Evolutionary conservation across 1,140 invertebrate species (phyloP), one percentile per base, ranked within the genome.

Genomic region (Dinoponera quadriceps): DNA sequence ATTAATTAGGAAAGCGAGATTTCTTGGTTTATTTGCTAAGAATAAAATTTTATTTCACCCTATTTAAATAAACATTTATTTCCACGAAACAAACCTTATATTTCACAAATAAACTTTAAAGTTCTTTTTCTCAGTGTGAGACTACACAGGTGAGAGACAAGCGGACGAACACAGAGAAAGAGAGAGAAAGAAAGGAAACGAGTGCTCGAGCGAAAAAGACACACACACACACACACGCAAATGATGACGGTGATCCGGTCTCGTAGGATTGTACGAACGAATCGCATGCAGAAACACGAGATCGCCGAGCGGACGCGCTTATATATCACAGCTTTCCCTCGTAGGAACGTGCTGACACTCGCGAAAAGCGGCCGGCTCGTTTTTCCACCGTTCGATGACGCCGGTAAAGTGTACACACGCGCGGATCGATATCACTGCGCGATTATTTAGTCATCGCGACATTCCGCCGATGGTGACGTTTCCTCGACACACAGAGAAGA

Each of bases 381-480:
- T 78, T 77, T 77, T 78, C 65, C 65, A 33, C 25, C 11, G 11
- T 11, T 16, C 65, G 75, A 57, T 49, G 48, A 66, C 44, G 20
- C 49, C 74, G 49, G 29, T 22, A 29, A 44, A 57, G 13, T 59
- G 51, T 51, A 16, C 20, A n/a, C 11, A 57, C 38, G 38, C 38
- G 38, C 22, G 5, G 7, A 18, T 59, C 29, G 62, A 66, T 33
- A 77, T 68, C 38, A 48, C 18, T 22, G 27, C 20, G 14, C 44
- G 44, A 68, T 78, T 78, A 68, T 20, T 33, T 65, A 55, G 49
- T 78, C 7, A 63, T 63, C 49, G 14, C 27, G 66, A 27, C 16
- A 69, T 68, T 78, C 22, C 29, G 49, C 20, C 49, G 44, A 65
- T 75, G 44, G 51, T 75, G 44, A 75, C 25, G 73, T 65, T 65